Percentiles rank a stretch among this genome's conserved stretches.
Evolutionary conservation across 2,797 vertebrate genomes (phyloP).

Genomic region (Tenualosa ilisha): DNA sequence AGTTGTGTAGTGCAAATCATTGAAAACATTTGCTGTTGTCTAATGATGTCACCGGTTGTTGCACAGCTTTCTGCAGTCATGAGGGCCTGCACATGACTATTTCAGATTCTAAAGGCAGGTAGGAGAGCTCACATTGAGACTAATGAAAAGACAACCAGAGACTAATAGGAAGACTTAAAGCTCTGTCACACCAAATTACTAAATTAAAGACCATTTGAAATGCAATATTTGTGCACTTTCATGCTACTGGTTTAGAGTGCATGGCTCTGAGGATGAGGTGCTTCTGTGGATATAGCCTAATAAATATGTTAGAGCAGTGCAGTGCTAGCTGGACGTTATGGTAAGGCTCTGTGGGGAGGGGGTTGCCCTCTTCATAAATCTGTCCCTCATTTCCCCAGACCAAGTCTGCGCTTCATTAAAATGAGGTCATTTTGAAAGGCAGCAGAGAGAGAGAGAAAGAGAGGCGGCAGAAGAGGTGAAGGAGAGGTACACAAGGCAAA

Average conservation of each 20-base stretch:
- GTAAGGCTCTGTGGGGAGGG: slow-evolving; percentile 43
- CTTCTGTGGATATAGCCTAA: not conserved
- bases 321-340: slow-evolving; percentile 32
- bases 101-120: not conserved
- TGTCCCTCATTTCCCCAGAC: slow-evolving; percentile 31
- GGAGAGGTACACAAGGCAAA: slow-evolving; percentile 8
- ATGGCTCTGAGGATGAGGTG: not conserved
- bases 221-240: not conserved
- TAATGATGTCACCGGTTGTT: not conserved
- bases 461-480: not conserved
- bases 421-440: slow-evolving; percentile 67
- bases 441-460: slow-evolving; percentile 18
- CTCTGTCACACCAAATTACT: not conserved
- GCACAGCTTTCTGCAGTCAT: not conserved
- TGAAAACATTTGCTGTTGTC: not conserved
- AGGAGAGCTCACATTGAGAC: not conserved
- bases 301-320: slow-evolving; percentile 28
- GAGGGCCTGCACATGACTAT: not conserved
- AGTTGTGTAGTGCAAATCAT: not conserved
- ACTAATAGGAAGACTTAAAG: not conserved
- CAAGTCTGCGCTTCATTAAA: slow-evolving; percentile 67
- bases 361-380: slow-evolving; percentile 40
- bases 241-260: not conserved
- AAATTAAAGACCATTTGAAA: not conserved
- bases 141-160: not conserved